Base-by-base conservation (phyloP, 2,113 vertebrate genomes). In the Elgaria multicarinata region DNA sequence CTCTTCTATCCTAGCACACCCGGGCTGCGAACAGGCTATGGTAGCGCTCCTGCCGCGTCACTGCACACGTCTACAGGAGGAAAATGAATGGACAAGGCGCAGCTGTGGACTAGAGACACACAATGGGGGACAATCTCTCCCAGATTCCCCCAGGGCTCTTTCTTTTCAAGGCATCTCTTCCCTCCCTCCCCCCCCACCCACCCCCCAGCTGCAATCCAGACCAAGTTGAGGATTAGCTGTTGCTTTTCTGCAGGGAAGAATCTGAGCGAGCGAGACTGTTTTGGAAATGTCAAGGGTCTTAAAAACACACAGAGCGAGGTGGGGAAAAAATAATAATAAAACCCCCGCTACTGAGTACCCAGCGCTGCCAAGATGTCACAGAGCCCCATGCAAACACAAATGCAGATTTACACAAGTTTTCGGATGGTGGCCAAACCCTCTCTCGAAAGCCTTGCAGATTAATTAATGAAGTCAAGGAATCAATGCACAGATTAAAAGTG, bases 331-430 rank as follows among this genome's bases (percentile, higher is more conserved):
- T 16, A n/a, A n/a, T n/a, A n/a, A n/a, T n/a, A n/a, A n/a, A n/a
- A n/a, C n/a, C n/a, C n/a, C n/a, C n/a, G 58, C 42, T 3, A 62
- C 24, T 5, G 33, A 3, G 42, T 28, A 18, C 8, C 6, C 84
- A 67, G 26, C 26, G 36, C 18, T 71, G 86, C 67, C 58, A 83
- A 12, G 58, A 67, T 33, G 24, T 24, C n/a, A 2, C 0, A 24
- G 0, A 0, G 79, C 4, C 0, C 39, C 42, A 22, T 55, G 6
- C 9, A 0, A 13, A 0, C 80, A 90, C 78, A 5, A 0, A 0
- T 0, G 16, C 28, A 16, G 64, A 83, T 3, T 0, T 2, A 22
- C 44, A 62, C 44, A 78, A 4, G 42, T 24, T 6, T 26, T 76
- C 2, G 0, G 33, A 90, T 16, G 1, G 53, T 42, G 39, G 7